These are phyloP conservation scores for Callinectes sapidus DNA, from an alignment of 2,888 invertebrate genomes.

Conservation along the genomic window DNA sequence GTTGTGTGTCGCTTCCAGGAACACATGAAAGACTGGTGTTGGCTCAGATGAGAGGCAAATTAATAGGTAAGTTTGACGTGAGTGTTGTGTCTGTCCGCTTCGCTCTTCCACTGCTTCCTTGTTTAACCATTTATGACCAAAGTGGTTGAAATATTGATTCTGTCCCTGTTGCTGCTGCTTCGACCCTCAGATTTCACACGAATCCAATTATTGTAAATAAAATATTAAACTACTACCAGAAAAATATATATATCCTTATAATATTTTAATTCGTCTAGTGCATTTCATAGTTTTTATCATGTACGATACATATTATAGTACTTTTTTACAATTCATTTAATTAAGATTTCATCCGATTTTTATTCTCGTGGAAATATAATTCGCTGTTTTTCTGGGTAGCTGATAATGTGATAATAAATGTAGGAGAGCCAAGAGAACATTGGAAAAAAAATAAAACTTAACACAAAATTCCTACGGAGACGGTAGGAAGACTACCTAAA, in stretches of 20 bases:
- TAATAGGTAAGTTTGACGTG: neutral
- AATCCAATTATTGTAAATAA: neutral
- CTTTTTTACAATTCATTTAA: no score
- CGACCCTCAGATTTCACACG: neutral
- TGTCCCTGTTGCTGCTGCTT: neutral
- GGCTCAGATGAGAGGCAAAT: neutral
- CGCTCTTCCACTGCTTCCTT: neutral
- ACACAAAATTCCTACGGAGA: neutral
- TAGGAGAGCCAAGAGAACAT: neutral
- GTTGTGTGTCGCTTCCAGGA: neutral
- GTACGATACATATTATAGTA: neutral
- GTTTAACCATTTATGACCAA: neutral
- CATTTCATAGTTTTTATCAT: neutral
- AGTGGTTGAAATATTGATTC: neutral
- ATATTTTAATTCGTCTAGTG: neutral
- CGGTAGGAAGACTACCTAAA: neutral
- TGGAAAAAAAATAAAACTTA: neutral
- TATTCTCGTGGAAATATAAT: no score
- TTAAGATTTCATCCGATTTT: no score
- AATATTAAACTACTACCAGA: neutral
- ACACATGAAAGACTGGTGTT: neutral
- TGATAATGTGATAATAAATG: neutral
- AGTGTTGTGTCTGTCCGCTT: neutral
- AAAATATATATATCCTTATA: neutral
- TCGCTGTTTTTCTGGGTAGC: neutral